A percentile compares a stretch with the other conserved stretches of the same genome.
Conservation (phyloP, 2,113 vertebrate genomes). For the Alligator sinensis region DNA sequence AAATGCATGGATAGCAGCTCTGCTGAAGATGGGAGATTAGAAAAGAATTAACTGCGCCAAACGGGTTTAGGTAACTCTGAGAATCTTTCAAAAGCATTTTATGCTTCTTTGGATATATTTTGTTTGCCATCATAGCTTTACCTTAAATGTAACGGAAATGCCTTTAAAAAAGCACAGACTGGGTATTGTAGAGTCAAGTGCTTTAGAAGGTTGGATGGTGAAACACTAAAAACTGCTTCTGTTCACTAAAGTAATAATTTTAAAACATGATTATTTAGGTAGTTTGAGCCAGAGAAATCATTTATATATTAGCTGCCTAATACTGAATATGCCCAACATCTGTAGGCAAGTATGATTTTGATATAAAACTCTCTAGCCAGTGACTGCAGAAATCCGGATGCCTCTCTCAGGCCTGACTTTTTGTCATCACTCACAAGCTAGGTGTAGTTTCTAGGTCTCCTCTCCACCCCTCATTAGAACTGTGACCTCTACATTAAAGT, state of each 20-base stretch:
- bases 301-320: background rate
- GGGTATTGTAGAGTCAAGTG: background rate
- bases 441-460: no score
- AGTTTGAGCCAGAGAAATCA: background rate
- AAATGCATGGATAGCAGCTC: background rate
- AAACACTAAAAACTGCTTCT: background rate
- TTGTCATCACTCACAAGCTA: no score
- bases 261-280: background rate
- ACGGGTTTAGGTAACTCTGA: background rate
- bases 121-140: background rate
- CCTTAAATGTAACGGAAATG: background rate
- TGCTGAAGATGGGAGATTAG: background rate
- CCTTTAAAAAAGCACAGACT: background rate
- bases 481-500: no score
- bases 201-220: background rate
- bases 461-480: no score
- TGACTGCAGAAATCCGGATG: background rate
- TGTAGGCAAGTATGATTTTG: background rate
- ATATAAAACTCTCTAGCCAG: background rate
- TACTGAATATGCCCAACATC: background rate
- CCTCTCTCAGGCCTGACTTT: no score
- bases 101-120: background rate
- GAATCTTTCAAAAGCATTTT: background rate
- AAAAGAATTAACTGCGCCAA: slow-evolving; percentile 5
- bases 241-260: background rate